Base-by-base conservation (phyloP, 1,140 invertebrate genomes). In the Prorops nasuta region DNA sequence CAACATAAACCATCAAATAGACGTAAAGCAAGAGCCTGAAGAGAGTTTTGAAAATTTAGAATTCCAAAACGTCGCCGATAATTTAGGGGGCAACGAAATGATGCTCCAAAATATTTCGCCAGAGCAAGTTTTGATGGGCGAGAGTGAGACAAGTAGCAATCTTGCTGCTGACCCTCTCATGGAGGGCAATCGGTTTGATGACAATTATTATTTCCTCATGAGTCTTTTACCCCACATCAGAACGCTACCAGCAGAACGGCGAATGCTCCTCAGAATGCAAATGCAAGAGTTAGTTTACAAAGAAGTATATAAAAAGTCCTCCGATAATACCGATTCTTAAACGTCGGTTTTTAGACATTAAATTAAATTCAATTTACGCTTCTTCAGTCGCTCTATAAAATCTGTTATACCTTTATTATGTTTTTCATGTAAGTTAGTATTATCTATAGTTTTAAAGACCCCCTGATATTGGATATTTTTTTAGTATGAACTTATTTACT, bases 281-380 rank as follows among this genome's bases (percentile, higher is more conserved):
- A 77, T 77, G 66, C 73, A 76, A 36, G 72, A 77, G 49, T 38
- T 77, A 20, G 71, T 77, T 47, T 77, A 76, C 37, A 70, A 77
- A 37, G 72, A 76, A 44, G 73, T 76, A 28, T 76, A 77, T 35
- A 74, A 76, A 45, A 76, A 74, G 51, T 55, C 49, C 41, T 52
- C 44, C 8, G 54, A 37, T 8, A 14, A 44, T 9, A 3, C 28
- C 32, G 15, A 44, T 28, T n/a, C n/a, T n/a, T n/a, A n/a, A n/a
- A n/a, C n/a, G n/a, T n/a, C n/a, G n/a, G n/a, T n/a, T n/a, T n/a
- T n/a, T n/a, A n/a, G n/a, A n/a, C n/a, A n/a, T n/a, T n/a, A n/a
- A n/a, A n/a, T n/a, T n/a, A n/a, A n/a, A n/a, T n/a, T n/a, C n/a
- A n/a, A n/a, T n/a, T n/a, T n/a, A n/a, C n/a, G n/a, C n/a, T n/a